Evolutionary conservation across 1,140 invertebrate species (phyloP).

Genomic region (Calephelis virginiensis): DNA sequence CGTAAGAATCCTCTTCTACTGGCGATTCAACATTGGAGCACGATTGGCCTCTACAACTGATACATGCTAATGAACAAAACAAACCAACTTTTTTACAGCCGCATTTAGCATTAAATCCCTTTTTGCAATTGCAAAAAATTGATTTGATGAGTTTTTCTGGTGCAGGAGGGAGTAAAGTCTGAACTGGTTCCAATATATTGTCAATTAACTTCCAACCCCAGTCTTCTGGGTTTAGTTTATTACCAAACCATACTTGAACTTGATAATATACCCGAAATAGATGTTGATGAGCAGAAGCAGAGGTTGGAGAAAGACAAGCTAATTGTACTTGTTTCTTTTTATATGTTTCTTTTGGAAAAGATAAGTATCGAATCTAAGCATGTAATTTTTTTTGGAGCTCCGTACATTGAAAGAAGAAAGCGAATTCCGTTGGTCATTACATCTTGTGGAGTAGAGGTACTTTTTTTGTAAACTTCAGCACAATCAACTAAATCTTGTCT

Average conservation of each 20-base stretch:
- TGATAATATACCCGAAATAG: no score
- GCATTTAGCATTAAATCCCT: no score
- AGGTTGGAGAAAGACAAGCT: not conserved
- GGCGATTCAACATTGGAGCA: constrained; percentile 21
- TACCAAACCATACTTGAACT: not conserved
- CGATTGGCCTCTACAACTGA: constrained; percentile 17
- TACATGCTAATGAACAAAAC: constrained; percentile 11
- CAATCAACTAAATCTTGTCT: constrained; percentile 47
- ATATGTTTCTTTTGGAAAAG: not conserved
- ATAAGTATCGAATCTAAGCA: no score
- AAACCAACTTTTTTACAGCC: no score
- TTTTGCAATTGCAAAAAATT: not conserved
- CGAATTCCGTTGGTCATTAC: not conserved
- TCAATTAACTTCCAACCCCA: not conserved
- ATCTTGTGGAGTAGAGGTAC: no score
- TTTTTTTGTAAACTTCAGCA: constrained; percentile 38
- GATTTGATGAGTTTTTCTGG: not conserved
- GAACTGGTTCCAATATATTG: constrained; percentile 8
- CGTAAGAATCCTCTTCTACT: constrained; percentile 4
- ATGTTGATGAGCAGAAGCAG: not conserved
- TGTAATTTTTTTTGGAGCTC: not conserved
- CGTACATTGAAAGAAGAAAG: not conserved
- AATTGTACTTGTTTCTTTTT: not conserved
- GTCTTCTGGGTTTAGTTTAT: not conserved
- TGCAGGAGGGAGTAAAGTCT: constrained; percentile 3